Evolutionary conservation across 2,888 invertebrate species (phyloP).

Genomic region (Limulus polyphemus): DNA sequence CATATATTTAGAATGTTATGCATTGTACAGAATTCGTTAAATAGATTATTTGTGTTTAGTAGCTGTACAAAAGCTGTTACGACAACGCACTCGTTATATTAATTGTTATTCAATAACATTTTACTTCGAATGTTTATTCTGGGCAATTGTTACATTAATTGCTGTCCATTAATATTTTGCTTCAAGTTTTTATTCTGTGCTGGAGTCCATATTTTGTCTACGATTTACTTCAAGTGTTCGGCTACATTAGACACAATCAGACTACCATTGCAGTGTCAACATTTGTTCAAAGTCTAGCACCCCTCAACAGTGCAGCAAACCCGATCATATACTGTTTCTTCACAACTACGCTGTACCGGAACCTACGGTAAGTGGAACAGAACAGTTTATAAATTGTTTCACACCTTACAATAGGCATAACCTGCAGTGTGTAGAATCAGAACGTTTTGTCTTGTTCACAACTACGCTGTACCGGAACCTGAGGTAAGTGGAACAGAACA

Average conservation of each 20-base stretch:
- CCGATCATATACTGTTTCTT: slow-evolving; percentile 89
- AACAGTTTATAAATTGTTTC: too few relatives aligned
- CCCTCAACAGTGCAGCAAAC: slow-evolving; percentile 85
- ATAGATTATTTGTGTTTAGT: too few relatives aligned
- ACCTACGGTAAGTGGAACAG: slow-evolving; percentile 52
- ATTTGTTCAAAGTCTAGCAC: slow-evolving; percentile 79
- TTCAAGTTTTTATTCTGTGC: slow-evolving; percentile 80
- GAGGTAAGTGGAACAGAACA: slow-evolving; percentile 47
- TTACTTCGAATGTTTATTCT: too few relatives aligned
- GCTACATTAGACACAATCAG: slow-evolving; percentile 62
- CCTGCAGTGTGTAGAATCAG: too few relatives aligned
- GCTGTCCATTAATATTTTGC: background rate
- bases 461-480: too few relatives aligned
- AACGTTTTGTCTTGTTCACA: too few relatives aligned
- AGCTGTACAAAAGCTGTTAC: too few relatives aligned
- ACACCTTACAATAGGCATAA: slow-evolving; percentile 37
- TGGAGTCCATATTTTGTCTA: slow-evolving; percentile 93
- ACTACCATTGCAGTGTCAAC: slow-evolving; percentile 71
- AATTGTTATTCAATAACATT: too few relatives aligned
- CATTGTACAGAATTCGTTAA: too few relatives aligned
- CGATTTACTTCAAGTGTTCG: slow-evolving; percentile 78
- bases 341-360: slow-evolving; percentile 73
- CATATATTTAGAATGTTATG: too few relatives aligned
- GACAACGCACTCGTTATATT: too few relatives aligned
- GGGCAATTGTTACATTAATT: too few relatives aligned